Evolutionary conservation across 2,888 invertebrate species (phyloP), one percentile per base, ranked within the genome.

Genomic region (Dasypogon diadema): DNA sequence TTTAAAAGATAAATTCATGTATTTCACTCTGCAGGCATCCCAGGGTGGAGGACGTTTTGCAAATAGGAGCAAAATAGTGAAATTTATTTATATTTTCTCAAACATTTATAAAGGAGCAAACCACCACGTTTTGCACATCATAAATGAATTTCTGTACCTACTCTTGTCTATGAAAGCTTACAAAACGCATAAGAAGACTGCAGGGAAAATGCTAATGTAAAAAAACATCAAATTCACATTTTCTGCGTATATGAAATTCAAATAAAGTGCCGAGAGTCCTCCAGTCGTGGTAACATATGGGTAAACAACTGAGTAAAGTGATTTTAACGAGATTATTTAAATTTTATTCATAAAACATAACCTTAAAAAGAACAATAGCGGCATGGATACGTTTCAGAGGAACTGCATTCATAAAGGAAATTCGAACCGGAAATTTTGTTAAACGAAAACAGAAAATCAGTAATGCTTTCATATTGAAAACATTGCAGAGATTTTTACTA

Each of bases 271-370:
- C 55, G 54, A 34, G 65, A 63, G 37, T 60, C 22, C 37, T 65
- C 30, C 54, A 1, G 18, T 65, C 2, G 8, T n/a, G 75, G 65
- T 37, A 75, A 75, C 75, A 75, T 51, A 65, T 65, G 75, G 63
- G n/a, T 18, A 65, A 75, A 75, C 75, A 75, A 63, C 42, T 26
- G 46, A 54, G 54, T 63, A 14, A 16, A 48, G 54, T 24, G 65
- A 63, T 65, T 75, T 75, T 37, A 65, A 65, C 54, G 55, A 60
- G 65, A 75, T 75, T 75, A 75, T 75, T 75, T 65, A 75, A 75
- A 75, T 75, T 54, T 48, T 75, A 65, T 75, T 54, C 65, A 65
- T 48, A 74, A 74, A 63, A 42, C n/a, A 42, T 12, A 42, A 12
- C 8, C 42, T 42, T 3, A 42, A n/a, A 2, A 42, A 12, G 42